phyloP scores from a whole-genome alignment of 2,113 vertebrate species.

The Falcunculus frontatus region DNA sequence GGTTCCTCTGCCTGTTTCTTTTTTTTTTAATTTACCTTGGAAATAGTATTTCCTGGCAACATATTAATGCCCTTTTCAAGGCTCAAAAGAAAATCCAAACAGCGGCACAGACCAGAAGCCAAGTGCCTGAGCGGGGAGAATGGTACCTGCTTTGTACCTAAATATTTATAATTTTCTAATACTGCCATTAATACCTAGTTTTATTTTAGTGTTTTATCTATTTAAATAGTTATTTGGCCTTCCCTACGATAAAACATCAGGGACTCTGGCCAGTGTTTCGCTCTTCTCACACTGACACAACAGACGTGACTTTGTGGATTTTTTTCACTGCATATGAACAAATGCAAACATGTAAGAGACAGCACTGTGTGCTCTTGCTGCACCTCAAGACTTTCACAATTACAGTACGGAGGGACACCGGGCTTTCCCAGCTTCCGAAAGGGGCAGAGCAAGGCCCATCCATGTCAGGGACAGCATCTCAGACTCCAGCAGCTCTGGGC shows the following conservation, averaged over 20 bases:
- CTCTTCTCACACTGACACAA: background rate
- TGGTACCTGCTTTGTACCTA: background rate
- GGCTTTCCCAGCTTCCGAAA: background rate
- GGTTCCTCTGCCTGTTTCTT: background rate
- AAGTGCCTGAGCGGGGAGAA: background rate
- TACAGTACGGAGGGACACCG: rapidly evolving
- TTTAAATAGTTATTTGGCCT: background rate
- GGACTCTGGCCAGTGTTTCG: background rate
- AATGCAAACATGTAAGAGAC: background rate
- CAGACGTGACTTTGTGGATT: background rate
- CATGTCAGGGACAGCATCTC: background rate
- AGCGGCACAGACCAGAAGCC: background rate
- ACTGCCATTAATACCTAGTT: background rate
- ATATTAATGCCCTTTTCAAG: slow-evolving; percentile 52
- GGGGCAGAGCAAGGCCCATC: background rate
- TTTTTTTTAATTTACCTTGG: slow-evolving; percentile 23
- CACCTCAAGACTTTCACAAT: background rate
- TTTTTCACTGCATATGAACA: background rate
- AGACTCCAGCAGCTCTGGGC: background rate
- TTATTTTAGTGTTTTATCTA: slow-evolving; percentile 7
- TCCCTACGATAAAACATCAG: background rate
- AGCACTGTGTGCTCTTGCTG: background rate
- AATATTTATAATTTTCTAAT: slow-evolving; percentile 14
- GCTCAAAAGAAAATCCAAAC: slow-evolving; percentile 11
- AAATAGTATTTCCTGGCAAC: slow-evolving; percentile 57